Conservation (phyloP, 2,888 invertebrate species). For the Hydriomena furcata region DNA sequence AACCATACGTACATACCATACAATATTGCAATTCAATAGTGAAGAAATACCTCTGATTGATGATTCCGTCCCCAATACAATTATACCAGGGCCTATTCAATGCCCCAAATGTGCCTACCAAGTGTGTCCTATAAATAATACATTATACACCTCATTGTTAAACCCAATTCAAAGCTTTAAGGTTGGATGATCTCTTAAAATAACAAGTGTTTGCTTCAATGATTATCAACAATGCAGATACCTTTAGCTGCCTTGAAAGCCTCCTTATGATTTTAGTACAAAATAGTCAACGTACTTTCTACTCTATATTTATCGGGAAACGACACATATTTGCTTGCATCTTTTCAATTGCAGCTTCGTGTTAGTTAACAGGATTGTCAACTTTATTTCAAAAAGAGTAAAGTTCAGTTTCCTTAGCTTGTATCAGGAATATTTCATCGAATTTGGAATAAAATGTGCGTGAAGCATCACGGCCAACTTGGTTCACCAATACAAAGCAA, state of each 20-base stretch:
- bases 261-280: slow-evolving; percentile 51
- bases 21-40: slow-evolving; percentile 62
- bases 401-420: slow-evolving; percentile 34
- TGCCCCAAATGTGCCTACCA: slow-evolving; percentile 74
- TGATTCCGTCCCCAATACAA: slow-evolving; percentile 62
- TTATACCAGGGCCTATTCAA: slow-evolving; percentile 50
- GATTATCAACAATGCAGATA: slow-evolving; percentile 81
- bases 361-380: slow-evolving; percentile 23
- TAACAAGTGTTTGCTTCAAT: slow-evolving; percentile 84
- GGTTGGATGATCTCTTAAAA: slow-evolving; percentile 84
- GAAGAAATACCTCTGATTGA: slow-evolving; percentile 66
- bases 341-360: background rate
- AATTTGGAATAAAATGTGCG: slow-evolving; percentile 75
- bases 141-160: slow-evolving; percentile 79
- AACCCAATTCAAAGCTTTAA: slow-evolving; percentile 74
- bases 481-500: slow-evolving; percentile 81
- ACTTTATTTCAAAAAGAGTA: slow-evolving; percentile 16
- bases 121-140: slow-evolving; percentile 82
- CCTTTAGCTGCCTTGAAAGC: slow-evolving; percentile 81
- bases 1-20: slow-evolving; percentile 43
- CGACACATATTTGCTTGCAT: slow-evolving; percentile 25
- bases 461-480: slow-evolving; percentile 80
- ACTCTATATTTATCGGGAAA: background rate
- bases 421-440: slow-evolving; percentile 39
- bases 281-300: slow-evolving; percentile 30